These are phyloP conservation scores for Perca fluviatilis DNA, from an alignment of 2,113 vertebrate species.

Conservation along the genomic window DNA sequence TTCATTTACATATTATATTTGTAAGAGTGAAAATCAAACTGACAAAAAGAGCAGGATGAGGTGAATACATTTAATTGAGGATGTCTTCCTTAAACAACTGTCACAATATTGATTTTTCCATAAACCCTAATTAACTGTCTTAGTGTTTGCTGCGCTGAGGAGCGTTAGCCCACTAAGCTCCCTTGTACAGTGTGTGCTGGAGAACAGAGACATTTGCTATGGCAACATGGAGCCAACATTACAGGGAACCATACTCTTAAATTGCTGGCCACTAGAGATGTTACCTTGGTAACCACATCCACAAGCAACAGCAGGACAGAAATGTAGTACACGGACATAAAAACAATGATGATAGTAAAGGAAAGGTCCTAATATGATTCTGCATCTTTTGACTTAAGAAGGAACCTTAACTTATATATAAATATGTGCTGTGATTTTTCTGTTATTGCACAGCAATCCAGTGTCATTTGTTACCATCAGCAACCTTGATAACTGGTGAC, in stretches of 20 bases:
- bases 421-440: neutral
- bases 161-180: conserved; percentile 65
- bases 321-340: conserved; percentile 54
- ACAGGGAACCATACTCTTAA: conserved; percentile 76
- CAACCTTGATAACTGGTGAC: conserved; percentile 7
- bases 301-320: conserved; percentile 67
- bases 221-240: conserved; percentile 74
- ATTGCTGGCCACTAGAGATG: conserved; percentile 80
- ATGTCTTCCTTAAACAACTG: conserved; percentile 53
- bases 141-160: conserved; percentile 59
- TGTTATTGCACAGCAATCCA: neutral
- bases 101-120: conserved; percentile 74
- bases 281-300: conserved; percentile 84
- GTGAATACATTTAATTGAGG: conserved; percentile 43
- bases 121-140: conserved; percentile 75
- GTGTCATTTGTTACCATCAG: neutral
- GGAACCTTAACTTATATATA: neutral
- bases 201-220: conserved; percentile 70
- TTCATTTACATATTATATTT: conserved; percentile 1
- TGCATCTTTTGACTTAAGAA: neutral
- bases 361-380: neutral
- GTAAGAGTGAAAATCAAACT: conserved; percentile 10
- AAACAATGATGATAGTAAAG: conserved; percentile 51
- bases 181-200: conserved; percentile 45
- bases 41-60: conserved; percentile 26